Percentiles rank a stretch among this genome's conserved stretches.
Evolutionary conservation across 2,888 invertebrate species (phyloP).

Genomic region (Macrophya annulata): DNA sequence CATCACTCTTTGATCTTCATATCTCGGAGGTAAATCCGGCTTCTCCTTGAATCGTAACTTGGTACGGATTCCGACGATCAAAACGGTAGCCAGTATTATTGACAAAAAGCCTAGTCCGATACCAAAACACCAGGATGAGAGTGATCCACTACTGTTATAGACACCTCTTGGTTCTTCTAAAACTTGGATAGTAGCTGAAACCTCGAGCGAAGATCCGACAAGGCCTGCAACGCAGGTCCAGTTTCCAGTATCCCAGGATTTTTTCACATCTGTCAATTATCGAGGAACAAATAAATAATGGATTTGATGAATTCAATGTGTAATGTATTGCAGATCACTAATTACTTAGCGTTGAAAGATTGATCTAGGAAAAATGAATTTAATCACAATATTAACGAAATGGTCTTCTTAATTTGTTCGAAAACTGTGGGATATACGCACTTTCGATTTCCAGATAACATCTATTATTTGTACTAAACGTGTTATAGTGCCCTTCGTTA

Average conservation of each 20-base stretch:
- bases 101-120: not conserved
- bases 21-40: conserved; percentile 9
- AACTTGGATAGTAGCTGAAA: conserved; percentile 52
- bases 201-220: conserved; percentile 56
- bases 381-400: conserved; percentile 28
- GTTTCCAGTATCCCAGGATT: conserved; percentile 63
- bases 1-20: not conserved
- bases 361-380: conserved; percentile 51
- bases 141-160: not conserved
- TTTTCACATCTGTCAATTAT: conserved; percentile 38
- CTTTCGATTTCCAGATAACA: conserved; percentile 4
- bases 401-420: not conserved
- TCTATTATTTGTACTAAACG: not conserved
- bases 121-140: not conserved
- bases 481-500: not conserved
- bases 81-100: not conserved
- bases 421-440: not conserved
- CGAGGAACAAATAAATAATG: not conserved
- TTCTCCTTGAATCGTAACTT: not conserved
- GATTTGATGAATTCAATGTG: not conserved
- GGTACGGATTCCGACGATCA: not conserved
- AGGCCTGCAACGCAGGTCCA: conserved; percentile 69
- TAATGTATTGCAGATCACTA: not conserved
- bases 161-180: not conserved
- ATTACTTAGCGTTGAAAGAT: conserved; percentile 15